A percentile compares a stretch with the other conserved stretches of the same genome.
phyloP scores from a whole-genome alignment of 2,113 vertebrate species.

The Anhinga rufa region DNA sequence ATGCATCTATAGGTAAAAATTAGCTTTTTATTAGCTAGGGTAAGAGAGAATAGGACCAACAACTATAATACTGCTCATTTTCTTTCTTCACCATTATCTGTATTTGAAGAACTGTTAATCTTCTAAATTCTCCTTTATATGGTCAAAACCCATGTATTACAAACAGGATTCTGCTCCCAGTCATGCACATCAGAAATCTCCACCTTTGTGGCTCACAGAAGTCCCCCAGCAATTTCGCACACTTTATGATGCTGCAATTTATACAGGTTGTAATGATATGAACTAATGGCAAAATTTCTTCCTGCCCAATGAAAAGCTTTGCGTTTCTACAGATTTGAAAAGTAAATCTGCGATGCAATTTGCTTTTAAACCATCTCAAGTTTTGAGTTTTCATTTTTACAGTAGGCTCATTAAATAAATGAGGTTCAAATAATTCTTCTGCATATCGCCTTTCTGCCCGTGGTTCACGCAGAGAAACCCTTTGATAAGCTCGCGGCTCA shows the following conservation, averaged over 20 bases:
- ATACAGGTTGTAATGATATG: not conserved
- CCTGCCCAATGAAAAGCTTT: not conserved
- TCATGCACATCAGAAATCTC: not conserved
- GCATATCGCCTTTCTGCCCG: not conserved
- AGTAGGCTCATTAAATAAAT: conserved; percentile 47
- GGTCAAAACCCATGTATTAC: not conserved
- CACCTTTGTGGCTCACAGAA: not conserved
- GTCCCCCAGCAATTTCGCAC: not conserved
- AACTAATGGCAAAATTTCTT: conserved; percentile 19
- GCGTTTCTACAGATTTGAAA: not conserved
- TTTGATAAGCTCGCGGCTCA: not conserved
- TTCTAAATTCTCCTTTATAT: not conserved
- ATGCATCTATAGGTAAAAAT: not conserved
- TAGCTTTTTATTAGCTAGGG: not conserved
- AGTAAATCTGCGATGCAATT: not conserved
- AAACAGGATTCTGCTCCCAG: not conserved
- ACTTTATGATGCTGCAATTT: conserved; percentile 26
- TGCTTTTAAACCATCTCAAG: not conserved
- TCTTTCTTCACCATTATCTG: not conserved
- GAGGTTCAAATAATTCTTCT: not conserved
- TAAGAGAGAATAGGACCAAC: not conserved
- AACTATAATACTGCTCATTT: not conserved
- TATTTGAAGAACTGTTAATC: not conserved
- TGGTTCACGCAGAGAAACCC: not conserved
- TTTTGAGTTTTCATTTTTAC: conserved; percentile 20